Evolutionary conservation across 2,888 invertebrate species (phyloP), one percentile per base, ranked within the genome.

Genomic region (Drosophila rubida): DNA sequence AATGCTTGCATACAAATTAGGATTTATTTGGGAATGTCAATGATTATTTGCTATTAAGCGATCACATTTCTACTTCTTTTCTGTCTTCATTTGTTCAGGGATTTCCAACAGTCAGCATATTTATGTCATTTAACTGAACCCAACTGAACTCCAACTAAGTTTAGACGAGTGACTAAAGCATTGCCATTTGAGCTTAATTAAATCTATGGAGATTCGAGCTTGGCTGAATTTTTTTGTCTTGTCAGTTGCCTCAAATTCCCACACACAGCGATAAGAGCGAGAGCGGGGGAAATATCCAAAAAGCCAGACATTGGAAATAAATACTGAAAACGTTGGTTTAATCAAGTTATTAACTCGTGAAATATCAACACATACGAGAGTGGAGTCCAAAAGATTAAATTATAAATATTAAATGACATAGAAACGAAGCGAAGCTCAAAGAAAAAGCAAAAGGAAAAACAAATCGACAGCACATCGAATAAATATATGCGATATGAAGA

Each of bases 261-360:
- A 84, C 88, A 87, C 88, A 87, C 83, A 70, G 66, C 66, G 80
- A 16, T 32, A 27, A 27, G 59, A 41, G 44, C 45, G 42, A 19
- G 37, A 23, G 0, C 2, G 42, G 57, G 23, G 44, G n/a, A 14
- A 19, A 13, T 35, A 35, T 35, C 35, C 35, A 14, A 37, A n/a
- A 35, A 25, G 35, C 11, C 49, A 49, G 54, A 62, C 50, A 72
- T 59, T 62, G 42, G 19, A 45, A 49, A 64, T 66, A 46, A 63
- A 71, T 62, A 59, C 48, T 67, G 58, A 63, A 81, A 64, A 73
- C 68, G 69, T 71, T 71, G 83, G 50, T 51, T 80, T 88, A 85
- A 88, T 88, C 88, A 85, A 83, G 85, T 83, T 87, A 88, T 85
- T 85, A 85, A 80, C 77, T 88, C 80, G 81, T 75, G 85, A 86